These are phyloP conservation scores for Ernsta delagoae DNA, from an alignment of 2,888 invertebrate species.

Conservation along the genomic window DNA sequence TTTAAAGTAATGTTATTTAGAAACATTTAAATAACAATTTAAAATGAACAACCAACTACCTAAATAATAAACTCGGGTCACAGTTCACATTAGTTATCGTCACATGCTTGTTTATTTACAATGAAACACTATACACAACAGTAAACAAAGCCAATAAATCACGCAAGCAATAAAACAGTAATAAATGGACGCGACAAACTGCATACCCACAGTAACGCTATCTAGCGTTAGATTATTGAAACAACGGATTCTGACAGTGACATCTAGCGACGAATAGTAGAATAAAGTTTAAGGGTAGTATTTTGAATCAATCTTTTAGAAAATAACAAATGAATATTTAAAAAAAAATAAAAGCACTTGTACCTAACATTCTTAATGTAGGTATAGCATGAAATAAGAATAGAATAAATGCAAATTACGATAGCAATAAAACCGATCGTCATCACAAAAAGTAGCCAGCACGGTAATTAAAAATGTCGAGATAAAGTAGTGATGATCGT, in stretches of 20 bases:
- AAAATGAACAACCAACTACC: neutral
- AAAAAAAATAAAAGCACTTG: too few relatives aligned
- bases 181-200: constrained; percentile 60
- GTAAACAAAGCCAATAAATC: constrained; percentile 70
- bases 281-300: constrained; percentile 40
- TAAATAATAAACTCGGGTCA: neutral
- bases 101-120: constrained; percentile 73
- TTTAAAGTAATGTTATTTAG: too few relatives aligned
- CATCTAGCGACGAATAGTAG: constrained; percentile 66
- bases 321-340: too few relatives aligned
- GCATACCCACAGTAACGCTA: constrained; percentile 52
- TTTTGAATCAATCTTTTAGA: too few relatives aligned
- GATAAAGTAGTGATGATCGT: constrained; percentile 53
- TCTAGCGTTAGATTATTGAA: constrained; percentile 49
- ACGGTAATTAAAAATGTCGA: constrained; percentile 30
- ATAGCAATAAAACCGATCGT: constrained; percentile 12
- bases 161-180: constrained; percentile 65
- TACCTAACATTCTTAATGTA: too few relatives aligned
- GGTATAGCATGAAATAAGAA: too few relatives aligned
- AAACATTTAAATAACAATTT: too few relatives aligned
- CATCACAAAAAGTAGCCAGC: constrained; percentile 14
- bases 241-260: constrained; percentile 51
- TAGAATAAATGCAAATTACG: constrained; percentile 3
- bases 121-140: constrained; percentile 59
- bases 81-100: constrained; percentile 52